phyloP scores from a whole-genome alignment of 1,140 invertebrate species.

The Drosophila prosaltans region DNA sequence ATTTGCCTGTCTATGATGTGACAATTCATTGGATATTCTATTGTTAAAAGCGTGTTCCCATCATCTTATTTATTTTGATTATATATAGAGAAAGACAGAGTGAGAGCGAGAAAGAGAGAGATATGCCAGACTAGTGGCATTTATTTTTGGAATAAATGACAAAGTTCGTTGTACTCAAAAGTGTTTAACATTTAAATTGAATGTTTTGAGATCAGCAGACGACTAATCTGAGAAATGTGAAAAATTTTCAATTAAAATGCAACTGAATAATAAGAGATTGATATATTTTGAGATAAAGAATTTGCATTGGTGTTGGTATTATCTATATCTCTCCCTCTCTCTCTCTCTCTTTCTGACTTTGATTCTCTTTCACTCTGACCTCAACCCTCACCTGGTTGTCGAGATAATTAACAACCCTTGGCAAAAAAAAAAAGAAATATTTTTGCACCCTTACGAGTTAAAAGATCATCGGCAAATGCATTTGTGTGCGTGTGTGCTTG shows the following conservation, averaged over 20 bases:
- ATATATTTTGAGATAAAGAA: not conserved
- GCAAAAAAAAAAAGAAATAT: not conserved
- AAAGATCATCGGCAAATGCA: slow-evolving; percentile 20
- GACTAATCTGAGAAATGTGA: too few relatives aligned
- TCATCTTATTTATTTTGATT: not conserved
- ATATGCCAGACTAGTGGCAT: not conserved
- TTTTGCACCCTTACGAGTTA: slow-evolving; percentile 44
- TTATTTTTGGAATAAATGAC: slow-evolving; percentile 11
- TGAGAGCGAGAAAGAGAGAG: not conserved
- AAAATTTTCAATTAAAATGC: not conserved
- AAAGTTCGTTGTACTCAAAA: not conserved
- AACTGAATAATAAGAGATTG: slow-evolving; percentile 6
- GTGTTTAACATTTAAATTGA: not conserved
- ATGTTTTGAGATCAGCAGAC: not conserved
- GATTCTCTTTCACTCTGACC: not conserved
- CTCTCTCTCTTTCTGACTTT: slow-evolving; percentile 18
- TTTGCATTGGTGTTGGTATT: slow-evolving; percentile 17
- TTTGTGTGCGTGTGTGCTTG: slow-evolving; percentile 14
- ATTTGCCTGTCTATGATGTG: too few relatives aligned
- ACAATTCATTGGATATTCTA: not conserved
- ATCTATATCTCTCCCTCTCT: slow-evolving; percentile 19
- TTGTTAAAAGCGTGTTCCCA: not conserved
- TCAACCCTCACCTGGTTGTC: slow-evolving; percentile 52
- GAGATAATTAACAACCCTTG: slow-evolving; percentile 70
- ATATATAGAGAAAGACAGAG: not conserved